Conservation (phyloP, 1,140 invertebrate genomes). For the Drosophila fuyamai region DNA sequence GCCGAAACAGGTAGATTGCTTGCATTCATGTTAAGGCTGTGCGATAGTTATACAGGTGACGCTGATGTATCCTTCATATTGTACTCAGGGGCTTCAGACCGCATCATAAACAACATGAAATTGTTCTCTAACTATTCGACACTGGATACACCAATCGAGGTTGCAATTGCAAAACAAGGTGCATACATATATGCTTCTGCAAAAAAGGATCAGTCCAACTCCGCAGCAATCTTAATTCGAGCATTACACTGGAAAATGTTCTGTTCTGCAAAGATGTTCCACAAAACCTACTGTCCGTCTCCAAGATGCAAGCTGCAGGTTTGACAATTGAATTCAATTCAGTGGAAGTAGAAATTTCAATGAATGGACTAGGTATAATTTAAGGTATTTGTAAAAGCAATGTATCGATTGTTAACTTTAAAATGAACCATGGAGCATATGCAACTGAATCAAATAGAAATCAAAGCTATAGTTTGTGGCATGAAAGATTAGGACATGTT, state of each 20-base stretch:
- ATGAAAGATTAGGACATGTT: conserved; percentile 10
- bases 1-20: not conserved
- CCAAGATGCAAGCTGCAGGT: not conserved
- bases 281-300: conserved; percentile 10
- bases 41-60: not conserved
- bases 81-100: conserved; percentile 78
- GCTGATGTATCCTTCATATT: conserved; percentile 54
- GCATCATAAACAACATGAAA: conserved; percentile 69
- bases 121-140: conserved; percentile 42
- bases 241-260: conserved; percentile 8
- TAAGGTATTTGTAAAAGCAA: conserved; percentile 3
- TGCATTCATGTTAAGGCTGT: conserved; percentile 1
- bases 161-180: conserved; percentile 2
- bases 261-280: conserved; percentile 6
- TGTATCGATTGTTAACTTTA: conserved; percentile 5
- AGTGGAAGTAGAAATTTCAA: not conserved
- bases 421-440: conserved; percentile 8
- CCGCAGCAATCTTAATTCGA: not conserved
- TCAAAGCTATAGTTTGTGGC: conserved; percentile 13
- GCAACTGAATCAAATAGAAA: conserved; percentile 3
- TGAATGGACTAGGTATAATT: conserved; percentile 9
- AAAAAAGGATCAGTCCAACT: not conserved
- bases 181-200: conserved; percentile 7
- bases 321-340: conserved; percentile 7
- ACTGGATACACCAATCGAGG: conserved; percentile 13